Percentiles rank a stretch among this genome's conserved stretches.
Conservation (phyloP, 2,113 vertebrate species). For the Capricornis sumatraensis region DNA sequence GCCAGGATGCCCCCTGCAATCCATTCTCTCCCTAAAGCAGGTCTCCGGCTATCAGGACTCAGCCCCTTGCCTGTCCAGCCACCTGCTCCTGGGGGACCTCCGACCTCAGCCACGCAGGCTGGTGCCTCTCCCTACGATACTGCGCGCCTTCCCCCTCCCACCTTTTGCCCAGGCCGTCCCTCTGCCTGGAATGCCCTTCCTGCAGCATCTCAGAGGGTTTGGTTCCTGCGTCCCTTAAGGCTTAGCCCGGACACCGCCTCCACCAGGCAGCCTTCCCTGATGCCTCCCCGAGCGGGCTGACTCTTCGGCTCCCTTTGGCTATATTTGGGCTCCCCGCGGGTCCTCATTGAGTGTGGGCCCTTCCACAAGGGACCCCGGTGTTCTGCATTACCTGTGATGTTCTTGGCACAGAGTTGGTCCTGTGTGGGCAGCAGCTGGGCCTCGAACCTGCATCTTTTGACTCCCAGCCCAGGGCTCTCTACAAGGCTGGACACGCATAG, state of each 20-base stretch:
- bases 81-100: background rate
- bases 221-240: background rate
- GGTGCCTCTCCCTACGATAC: background rate
- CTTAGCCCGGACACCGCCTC: background rate
- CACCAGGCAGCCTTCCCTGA: background rate
- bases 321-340: background rate
- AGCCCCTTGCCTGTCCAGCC: no score
- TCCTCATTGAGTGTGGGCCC: background rate
- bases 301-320: background rate
- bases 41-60: background rate
- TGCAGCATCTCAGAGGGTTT: background rate
- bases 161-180: background rate
- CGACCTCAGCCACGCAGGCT: background rate
- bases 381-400: no score
- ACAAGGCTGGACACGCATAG: background rate
- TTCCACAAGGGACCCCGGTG: background rate
- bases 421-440: background rate
- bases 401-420: background rate
- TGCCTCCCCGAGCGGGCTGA: background rate
- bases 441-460: background rate
- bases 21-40: background rate
- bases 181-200: background rate
- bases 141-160: background rate
- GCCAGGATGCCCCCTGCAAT: background rate
- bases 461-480: background rate